Evolutionary conservation across 2,797 vertebrate genomes (phyloP).

Genomic region (Spinus pinus): DNA sequence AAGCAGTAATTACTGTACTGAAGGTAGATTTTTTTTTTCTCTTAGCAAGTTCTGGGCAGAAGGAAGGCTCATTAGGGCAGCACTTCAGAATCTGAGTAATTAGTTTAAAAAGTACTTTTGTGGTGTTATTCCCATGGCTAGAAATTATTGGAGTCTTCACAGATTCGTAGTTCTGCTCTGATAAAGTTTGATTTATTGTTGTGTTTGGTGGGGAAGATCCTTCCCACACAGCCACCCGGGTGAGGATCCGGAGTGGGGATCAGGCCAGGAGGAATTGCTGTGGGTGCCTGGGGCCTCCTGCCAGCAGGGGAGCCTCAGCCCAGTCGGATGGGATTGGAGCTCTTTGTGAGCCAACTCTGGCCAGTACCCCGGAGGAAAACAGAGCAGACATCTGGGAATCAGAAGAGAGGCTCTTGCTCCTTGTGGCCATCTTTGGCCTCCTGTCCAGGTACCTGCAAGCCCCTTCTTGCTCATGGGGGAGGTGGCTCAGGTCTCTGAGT

Average conservation of each 20-base stretch:
- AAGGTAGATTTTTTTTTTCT: constrained; percentile 78
- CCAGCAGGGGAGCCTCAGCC: neutral
- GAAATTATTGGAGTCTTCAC: constrained; percentile 74
- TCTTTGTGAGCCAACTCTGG: neutral
- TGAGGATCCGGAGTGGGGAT: neutral
- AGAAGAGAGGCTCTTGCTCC: neutral
- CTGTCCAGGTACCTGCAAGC: neutral
- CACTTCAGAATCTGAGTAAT: constrained; percentile 78
- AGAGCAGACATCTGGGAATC: neutral
- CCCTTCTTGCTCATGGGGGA: neutral
- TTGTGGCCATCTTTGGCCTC: neutral
- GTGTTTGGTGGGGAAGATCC: constrained; percentile 38
- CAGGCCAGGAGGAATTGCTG: neutral
- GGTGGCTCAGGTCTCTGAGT: neutral
- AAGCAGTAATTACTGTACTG: constrained; percentile 80
- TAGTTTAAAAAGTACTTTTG: constrained; percentile 83
- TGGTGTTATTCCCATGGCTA: constrained; percentile 78
- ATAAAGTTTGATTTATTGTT: constrained; percentile 72
- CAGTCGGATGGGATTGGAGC: neutral
- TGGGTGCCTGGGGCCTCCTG: rapidly evolving
- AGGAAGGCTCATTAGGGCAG: constrained; percentile 79
- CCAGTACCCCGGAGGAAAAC: neutral
- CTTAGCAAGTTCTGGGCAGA: constrained; percentile 79
- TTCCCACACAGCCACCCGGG: constrained; percentile 1
- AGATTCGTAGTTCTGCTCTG: constrained; percentile 70